Evolutionary conservation across 1,140 invertebrate species (phyloP), one percentile per base, ranked within the genome.

Genomic region (Conus betulinus): DNA sequence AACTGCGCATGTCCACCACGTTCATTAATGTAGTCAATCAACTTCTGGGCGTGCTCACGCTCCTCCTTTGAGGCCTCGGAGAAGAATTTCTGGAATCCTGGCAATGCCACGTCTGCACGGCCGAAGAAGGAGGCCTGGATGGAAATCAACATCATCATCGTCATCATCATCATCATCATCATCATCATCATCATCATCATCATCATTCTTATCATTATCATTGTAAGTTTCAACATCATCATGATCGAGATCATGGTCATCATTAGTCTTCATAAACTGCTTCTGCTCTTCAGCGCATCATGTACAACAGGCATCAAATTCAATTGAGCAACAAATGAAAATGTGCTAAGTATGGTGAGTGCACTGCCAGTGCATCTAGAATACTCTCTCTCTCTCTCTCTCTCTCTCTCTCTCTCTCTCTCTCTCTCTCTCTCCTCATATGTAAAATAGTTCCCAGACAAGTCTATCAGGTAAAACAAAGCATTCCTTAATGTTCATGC

Each of bases 1-100:
- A 91, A 87, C 63, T 91, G 88, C 20, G 91, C 88, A 15, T 91
- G 85, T 3, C 97, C 96, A 90, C 98, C 98, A 94, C 98, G 96
- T 97, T 98, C 98, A 84, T 98, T 96, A 88, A 99, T 95, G 95
- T 99, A 99, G 87, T 98, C 97, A 79, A 99, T 97, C 57, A 99
- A 96, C 94, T 98, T 98, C 91, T 98, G 97, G 0, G 98, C 98
- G 94, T 99, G 98, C 89, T 98, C 96, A 53, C 98, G 96, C 95
- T 99, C 98, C 95, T 99, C 98, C 55, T 96, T 96, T 1, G 98
- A 98, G 74, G 97, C 96, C 71, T 98, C 96, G 93, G 98, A 97
- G 96, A 99, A 98, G 90, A 98, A 96, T 92, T 99, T 98, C 11
- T 97, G 97, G 93, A 99, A 98, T 25, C 98, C 98, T 25, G 97